Conservation (phyloP, 2,797 vertebrate species). For the Pelochelys cantorii region DNA sequence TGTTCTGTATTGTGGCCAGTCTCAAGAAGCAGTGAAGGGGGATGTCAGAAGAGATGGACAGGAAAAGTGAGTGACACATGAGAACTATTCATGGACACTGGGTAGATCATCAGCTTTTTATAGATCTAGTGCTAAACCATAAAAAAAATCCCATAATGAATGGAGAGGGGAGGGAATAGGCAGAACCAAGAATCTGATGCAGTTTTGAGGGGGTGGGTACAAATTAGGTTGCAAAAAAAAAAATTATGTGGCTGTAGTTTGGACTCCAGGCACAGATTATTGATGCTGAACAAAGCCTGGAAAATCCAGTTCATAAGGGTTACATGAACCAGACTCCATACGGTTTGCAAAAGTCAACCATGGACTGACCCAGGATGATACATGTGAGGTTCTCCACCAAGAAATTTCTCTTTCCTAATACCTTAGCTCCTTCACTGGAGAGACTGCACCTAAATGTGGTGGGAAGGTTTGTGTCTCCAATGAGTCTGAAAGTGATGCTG, state of each 20-base stretch:
- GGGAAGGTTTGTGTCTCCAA: background rate
- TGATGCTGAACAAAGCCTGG: conserved; percentile 5
- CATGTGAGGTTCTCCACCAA: background rate
- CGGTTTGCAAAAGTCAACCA: background rate
- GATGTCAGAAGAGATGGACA: conserved; percentile 30
- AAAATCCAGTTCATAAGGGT: background rate
- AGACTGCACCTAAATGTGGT: background rate
- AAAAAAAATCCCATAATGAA: background rate
- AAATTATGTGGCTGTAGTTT: conserved; percentile 26
- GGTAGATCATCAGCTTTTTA: background rate
- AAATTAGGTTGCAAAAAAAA: conserved; percentile 7
- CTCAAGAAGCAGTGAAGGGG: conserved; percentile 40
- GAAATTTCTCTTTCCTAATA: background rate
- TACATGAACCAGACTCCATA: background rate
- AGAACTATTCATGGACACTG: background rate
- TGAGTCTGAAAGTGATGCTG: background rate
- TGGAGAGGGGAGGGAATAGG: background rate
- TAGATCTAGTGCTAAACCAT: background rate
- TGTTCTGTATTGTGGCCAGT: conserved; percentile 45
- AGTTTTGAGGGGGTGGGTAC: conserved; percentile 29
- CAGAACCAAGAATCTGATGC: background rate
- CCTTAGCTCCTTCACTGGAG: background rate
- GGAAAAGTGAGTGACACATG: conserved; percentile 17
- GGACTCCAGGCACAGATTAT: background rate
- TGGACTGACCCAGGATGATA: background rate